Conservation (phyloP, 2,888 invertebrate species). For the Cordilura impudica region DNA sequence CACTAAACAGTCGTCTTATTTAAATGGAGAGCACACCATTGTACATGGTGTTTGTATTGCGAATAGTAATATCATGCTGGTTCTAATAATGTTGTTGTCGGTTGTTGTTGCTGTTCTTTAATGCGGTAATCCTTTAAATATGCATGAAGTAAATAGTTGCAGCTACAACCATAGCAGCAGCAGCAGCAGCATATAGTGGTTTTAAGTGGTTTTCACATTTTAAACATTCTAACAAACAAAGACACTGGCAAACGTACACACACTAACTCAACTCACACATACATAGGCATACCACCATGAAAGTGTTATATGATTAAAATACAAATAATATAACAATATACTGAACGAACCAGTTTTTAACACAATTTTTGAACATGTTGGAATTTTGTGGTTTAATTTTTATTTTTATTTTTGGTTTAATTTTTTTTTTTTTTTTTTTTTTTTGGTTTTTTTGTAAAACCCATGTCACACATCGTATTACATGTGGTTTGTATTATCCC, state of each 20-base stretch:
- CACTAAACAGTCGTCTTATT: conserved; percentile 1
- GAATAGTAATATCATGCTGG: conserved; percentile 1
- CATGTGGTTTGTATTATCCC: not conserved
- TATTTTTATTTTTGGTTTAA: no score
- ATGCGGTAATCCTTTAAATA: conserved; percentile 32
- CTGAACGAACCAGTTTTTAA: not conserved
- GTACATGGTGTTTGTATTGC: not conserved
- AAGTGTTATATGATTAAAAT: no score
- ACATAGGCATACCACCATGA: not conserved
- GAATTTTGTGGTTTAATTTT: conserved; percentile 8
- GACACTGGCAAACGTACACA: not conserved
- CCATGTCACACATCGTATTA: not conserved
- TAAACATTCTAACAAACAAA: not conserved
- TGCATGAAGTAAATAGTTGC: conserved; percentile 8
- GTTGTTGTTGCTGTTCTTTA: not conserved
- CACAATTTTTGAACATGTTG: not conserved
- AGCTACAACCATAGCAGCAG: not conserved
- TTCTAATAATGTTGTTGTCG: not conserved
- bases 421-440: not conserved
- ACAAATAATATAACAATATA: not conserved
- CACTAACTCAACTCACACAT: not conserved
- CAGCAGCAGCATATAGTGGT: conserved; percentile 2
- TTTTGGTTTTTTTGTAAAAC: not conserved
- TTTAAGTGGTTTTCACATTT: conserved; percentile 26
- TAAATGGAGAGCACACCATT: not conserved